Conservation (phyloP, 2,797 vertebrate species). For the Caiman crocodilus region DNA sequence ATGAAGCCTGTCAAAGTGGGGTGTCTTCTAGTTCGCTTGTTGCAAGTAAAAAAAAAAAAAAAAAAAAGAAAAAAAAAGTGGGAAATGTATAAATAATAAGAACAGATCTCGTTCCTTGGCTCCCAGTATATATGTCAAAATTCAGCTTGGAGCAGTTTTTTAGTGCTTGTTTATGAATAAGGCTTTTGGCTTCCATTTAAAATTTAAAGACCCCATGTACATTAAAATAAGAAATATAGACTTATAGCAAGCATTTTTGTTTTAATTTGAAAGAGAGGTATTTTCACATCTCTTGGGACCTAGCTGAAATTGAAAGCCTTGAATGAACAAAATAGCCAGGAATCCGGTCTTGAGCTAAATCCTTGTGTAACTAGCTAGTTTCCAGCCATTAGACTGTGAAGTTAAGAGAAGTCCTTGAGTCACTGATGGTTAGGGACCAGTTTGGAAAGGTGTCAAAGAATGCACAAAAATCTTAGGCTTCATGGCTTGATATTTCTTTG, state of each 20-base stretch:
- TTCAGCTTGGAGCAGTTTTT: slow-evolving; percentile 45
- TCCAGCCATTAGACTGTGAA: background rate
- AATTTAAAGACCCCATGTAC: slow-evolving; percentile 19
- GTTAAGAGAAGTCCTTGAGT: background rate
- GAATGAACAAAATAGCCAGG: background rate
- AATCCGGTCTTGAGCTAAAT: slow-evolving; percentile 17
- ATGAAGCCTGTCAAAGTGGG: background rate
- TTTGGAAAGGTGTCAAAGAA: slow-evolving; percentile 42
- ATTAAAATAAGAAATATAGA: slow-evolving; percentile 36
- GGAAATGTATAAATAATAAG: slow-evolving; percentile 56
- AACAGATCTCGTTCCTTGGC: slow-evolving; percentile 17
- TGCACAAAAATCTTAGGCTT: background rate
- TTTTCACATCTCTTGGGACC: slow-evolving; percentile 14
- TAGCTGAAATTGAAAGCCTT: background rate
- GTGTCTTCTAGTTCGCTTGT: slow-evolving; percentile 5
- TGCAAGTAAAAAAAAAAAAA: background rate
- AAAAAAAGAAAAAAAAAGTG: slow-evolving; percentile 3
- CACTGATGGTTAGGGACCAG: background rate
- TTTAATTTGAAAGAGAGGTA: slow-evolving; percentile 32
- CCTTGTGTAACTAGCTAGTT: background rate
- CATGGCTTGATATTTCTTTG: background rate
- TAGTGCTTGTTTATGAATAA: slow-evolving; percentile 45
- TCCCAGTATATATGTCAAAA: slow-evolving; percentile 16
- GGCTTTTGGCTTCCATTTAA: slow-evolving; percentile 23
- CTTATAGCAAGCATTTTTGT: slow-evolving; percentile 8